phyloP scores from a whole-genome alignment of 2,113 vertebrate species.

The Callipepla californica region DNA sequence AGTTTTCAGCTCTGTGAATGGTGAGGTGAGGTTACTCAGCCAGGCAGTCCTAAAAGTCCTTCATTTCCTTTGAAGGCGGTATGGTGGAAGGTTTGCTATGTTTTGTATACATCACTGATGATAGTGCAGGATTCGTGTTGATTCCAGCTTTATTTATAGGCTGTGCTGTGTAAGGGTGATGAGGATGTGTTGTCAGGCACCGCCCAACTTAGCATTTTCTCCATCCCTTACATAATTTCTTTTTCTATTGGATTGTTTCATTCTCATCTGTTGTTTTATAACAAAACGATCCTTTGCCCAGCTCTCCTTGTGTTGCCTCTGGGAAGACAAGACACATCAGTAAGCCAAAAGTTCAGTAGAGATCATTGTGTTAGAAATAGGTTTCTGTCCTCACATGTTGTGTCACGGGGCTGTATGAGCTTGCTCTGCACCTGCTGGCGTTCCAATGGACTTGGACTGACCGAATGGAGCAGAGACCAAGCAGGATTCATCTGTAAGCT shows the following conservation, averaged over 20 bases:
- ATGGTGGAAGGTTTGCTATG: not conserved
- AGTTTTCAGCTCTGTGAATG: not conserved
- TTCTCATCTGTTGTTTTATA: not conserved
- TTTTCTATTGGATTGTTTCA: not conserved
- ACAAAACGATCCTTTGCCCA: not conserved
- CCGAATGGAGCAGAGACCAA: not conserved
- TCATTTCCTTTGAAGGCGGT: not conserved
- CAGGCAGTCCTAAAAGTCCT: not conserved
- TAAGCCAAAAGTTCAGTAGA: not conserved
- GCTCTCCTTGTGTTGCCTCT: not conserved
- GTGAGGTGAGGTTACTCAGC: not conserved
- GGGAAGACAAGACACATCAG: not conserved
- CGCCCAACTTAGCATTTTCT: not conserved
- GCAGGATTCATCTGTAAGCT: not conserved
- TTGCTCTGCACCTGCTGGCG: fast-evolving
- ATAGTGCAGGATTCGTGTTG: not conserved
- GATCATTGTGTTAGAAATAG: not conserved
- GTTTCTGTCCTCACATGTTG: not conserved
- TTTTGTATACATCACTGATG: not conserved
- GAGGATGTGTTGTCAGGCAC: not conserved
- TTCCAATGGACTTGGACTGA: not conserved
- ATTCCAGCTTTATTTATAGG: not conserved
- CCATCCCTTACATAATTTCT: not conserved
- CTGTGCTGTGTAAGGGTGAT: not conserved
- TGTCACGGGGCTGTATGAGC: fast-evolving